Evolutionary conservation across 2,888 invertebrate genomes (phyloP), one percentile per base, ranked within the genome.

Genomic region (Polymixis flavicincta): DNA sequence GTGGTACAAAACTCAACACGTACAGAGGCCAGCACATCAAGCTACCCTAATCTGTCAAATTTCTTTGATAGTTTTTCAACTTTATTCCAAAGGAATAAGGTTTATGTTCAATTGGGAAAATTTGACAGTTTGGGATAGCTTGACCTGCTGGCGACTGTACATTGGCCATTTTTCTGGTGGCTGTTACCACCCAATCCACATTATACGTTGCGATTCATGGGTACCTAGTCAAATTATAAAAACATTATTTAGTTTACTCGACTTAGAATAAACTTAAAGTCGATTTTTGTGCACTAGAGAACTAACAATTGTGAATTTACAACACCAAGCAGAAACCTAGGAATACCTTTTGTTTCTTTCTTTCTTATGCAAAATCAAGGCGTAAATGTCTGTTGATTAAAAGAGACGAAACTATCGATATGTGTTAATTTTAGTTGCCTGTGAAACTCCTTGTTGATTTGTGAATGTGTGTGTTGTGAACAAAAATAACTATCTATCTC

Each of bases 401-500:
- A 80, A 72, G 76, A 83, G 88, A 87, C 42, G 28, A 82, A 68
- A 45, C 71, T 82, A 85, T 80, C 71, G 78, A 70, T 72, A 82
- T 32, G 22, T 63, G 14, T 55, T 75, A 78, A 79, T 72, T 80
- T 37, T 84, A 73, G 70, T 71, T 78, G 78, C 45, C 65, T 64
- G 67, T 77, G 74, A 80, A 81, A 85, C 77, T 82, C 74, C 71
- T 65, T 71, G 73, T 77, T 71, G 57, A 61, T 73, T 70, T 74
- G 83, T 81, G 78, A 79, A 80, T 86, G 88, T 89, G 83, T 86
- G 81, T 80, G 76, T 86, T 71, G 76, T 85, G 83, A 84, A 86
- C 84, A 82, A 86, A 89, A 85, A 87, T 88, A 89, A 83, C 79
- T 78, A 76, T 72, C 77, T 85, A 85, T 85, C 84, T 87, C 83